A percentile compares a stretch with the other conserved stretches of the same genome.
Conservation (phyloP, 2,888 invertebrate species). For the Craniophora ligustri region DNA sequence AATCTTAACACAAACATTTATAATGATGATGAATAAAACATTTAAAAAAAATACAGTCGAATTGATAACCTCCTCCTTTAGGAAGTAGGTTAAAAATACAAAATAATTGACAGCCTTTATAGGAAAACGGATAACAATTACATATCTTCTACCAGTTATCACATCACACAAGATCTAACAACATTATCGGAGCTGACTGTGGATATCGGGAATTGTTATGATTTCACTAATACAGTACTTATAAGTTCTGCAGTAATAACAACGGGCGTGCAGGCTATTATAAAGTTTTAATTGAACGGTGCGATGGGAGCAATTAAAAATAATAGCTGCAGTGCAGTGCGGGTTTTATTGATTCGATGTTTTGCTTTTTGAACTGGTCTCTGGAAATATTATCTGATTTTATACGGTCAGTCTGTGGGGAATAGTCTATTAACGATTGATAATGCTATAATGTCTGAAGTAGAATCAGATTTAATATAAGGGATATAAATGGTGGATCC, state of each 20-base stretch:
- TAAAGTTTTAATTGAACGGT: conserved; percentile 53
- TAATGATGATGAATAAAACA: no score
- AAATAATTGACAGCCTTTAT: no score
- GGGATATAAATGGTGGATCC: no score
- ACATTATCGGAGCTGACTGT: neutral
- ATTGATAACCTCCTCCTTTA: no score
- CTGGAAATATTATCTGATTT: neutral
- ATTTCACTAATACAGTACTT: conserved; percentile 36
- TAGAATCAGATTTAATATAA: no score
- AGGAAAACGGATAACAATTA: neutral
- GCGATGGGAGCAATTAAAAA: conserved; percentile 52
- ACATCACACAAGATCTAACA: conserved; percentile 3
- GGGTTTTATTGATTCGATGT: conserved; percentile 29
- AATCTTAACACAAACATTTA: no score
- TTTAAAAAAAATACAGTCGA: no score
- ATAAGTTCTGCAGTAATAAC: conserved; percentile 33
- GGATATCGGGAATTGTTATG: conserved; percentile 27
- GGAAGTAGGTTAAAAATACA: neutral
- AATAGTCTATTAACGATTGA: neutral
- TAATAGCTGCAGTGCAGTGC: conserved; percentile 40
- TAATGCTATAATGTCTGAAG: no score
- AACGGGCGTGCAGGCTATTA: conserved; percentile 44
- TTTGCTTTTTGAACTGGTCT: conserved; percentile 15
- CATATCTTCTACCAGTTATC: neutral
- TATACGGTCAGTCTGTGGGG: no score